Evolutionary conservation across 1,140 invertebrate genomes (phyloP), one percentile per base, ranked within the genome.

Genomic region (Saxidomus purpurata): DNA sequence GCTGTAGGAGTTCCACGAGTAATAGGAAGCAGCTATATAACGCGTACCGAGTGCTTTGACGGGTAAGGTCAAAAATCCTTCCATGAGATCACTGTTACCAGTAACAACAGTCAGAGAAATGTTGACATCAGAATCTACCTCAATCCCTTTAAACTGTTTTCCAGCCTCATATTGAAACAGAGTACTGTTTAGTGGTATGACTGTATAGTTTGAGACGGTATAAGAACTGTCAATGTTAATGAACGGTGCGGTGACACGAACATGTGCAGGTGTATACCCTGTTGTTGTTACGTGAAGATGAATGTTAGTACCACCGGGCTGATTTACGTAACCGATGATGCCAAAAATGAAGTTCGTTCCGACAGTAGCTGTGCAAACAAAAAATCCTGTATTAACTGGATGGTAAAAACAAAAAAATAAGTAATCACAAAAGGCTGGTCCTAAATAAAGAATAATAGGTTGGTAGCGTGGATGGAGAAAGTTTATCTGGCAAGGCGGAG

Each of bases 1-100:
- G 11, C n/a, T 67, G 67, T 71, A 71, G 0, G 11, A 71, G 3
- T 17, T 22, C 15, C 34, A n/a, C n/a, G n/a, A 34, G 17, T 38
- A 28, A 71, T 71, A 71, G 1, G 67, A 71, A 11, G 67, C 67
- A 28, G 67, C 67, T 40, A 71, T 28, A 71, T 71, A 71, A 38
- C 67, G 22, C 0, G 38, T 71, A 40, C 22, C 22, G 13, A 71
- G 19, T 71, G 67, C 67, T 6, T 9, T 19, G 3, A 38, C 22
- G 4, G 67, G 67, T 8, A 71, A 22, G 17, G 31, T 34, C 6
- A 71, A 22, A 25, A 71, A 71, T 40, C 67, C 67, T n/a, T 71
- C 67, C 17, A 28, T 38, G 34, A 31, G 1, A 4, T 43, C 9
- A 71, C 34, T n/a, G n/a, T 1, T 8, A 22, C 3, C 17, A 4